Evolutionary conservation across 2,113 vertebrate genomes (phyloP).

Genomic region (Callopanchax toddi): DNA sequence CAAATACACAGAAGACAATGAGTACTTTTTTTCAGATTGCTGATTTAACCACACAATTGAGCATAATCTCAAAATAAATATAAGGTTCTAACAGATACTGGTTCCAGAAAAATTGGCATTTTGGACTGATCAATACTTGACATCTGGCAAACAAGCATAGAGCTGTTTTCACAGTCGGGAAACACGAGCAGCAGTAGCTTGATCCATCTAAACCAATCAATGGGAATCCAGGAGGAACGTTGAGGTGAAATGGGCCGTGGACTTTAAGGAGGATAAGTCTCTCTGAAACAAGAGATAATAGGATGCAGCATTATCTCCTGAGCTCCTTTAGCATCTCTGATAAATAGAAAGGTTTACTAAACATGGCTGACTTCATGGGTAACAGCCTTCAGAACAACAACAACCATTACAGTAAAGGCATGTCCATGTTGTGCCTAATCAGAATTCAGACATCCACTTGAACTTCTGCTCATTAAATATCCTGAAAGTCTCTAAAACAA

Average conservation of each 20-base stretch:
- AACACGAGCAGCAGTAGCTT: constrained; percentile 31
- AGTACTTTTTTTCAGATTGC: too few relatives aligned
- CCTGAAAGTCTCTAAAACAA: too few relatives aligned
- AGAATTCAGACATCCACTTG: too few relatives aligned
- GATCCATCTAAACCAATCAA: constrained; percentile 56
- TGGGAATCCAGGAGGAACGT: constrained; percentile 34
- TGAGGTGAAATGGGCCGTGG: constrained; percentile 1
- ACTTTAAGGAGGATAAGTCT: constrained; percentile 17
- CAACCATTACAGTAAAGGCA: neutral
- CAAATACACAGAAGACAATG: too few relatives aligned
- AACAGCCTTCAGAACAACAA: neutral
- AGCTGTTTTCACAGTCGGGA: constrained; percentile 28
- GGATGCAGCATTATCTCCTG: constrained; percentile 5
- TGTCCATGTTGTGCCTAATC: too few relatives aligned
- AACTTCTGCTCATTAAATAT: too few relatives aligned
- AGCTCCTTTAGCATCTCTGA: constrained; percentile 15
- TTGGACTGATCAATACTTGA: constrained; percentile 52
- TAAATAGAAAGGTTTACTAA: constrained; percentile 16
- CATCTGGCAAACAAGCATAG: constrained; percentile 45
- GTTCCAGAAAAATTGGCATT: constrained; percentile 42
- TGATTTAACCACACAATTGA: neutral
- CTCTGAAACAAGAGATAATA: constrained; percentile 19
- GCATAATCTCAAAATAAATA: neutral
- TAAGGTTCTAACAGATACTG: constrained; percentile 2
- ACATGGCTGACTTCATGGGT: constrained; percentile 9